Conservation (phyloP, 2,113 vertebrate species). For the Brienomyrus brachyistius region DNA sequence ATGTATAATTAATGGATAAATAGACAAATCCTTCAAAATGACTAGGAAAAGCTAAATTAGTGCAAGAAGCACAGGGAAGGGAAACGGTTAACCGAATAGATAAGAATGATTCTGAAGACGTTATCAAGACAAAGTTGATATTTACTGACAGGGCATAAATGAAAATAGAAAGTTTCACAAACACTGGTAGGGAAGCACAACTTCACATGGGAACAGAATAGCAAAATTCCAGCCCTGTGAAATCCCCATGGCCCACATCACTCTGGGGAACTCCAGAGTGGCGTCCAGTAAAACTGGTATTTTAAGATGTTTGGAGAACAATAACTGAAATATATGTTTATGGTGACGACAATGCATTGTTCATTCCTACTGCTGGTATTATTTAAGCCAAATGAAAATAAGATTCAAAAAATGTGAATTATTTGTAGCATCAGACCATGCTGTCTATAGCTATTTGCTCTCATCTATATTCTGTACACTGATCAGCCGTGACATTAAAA, state of each 20-base stretch:
- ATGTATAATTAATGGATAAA: background rate
- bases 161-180: background rate
- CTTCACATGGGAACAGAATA: background rate
- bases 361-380: background rate
- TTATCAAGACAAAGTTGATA: background rate
- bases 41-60: background rate
- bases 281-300: background rate
- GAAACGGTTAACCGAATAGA: background rate
- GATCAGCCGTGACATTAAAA: background rate
- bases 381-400: background rate
- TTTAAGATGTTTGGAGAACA: background rate
- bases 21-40: background rate
- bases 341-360: background rate
- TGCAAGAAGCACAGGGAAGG: background rate
- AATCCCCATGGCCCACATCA: background rate
- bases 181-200: background rate
- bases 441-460: background rate
- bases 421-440: background rate
- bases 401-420: background rate
- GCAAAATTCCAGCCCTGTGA: background rate
- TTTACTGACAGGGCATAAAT: background rate
- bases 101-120: background rate
- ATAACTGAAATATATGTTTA: background rate
- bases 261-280: background rate
- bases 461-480: background rate